Evolutionary conservation across 2,888 invertebrate species (phyloP).

Genomic region (Ophion costatus): DNA sequence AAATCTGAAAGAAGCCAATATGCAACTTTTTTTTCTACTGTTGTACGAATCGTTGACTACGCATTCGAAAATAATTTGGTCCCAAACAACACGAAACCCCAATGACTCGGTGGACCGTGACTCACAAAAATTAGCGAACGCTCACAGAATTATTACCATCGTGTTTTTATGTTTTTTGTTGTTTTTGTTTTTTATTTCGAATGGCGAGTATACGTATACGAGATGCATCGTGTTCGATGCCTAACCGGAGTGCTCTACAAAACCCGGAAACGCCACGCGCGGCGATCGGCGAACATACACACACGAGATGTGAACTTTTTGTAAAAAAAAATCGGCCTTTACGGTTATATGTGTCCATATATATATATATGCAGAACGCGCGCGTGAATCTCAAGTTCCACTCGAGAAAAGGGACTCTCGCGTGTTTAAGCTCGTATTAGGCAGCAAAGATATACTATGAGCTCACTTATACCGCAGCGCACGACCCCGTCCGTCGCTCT

Average conservation of each 20-base stretch:
- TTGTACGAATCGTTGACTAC: no score
- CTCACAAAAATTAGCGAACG: no score
- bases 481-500: constrained; percentile 39
- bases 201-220: not conserved
- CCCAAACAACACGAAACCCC: no score
- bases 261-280: constrained; percentile 29
- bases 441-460: constrained; percentile 26
- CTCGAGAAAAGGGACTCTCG: constrained; percentile 32
- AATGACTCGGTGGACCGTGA: no score
- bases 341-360: constrained; percentile 13
- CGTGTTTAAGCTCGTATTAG: constrained; percentile 37
- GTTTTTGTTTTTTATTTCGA: not conserved
- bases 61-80: no score
- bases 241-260: constrained; percentile 1
- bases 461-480: constrained; percentile 40
- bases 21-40: no score
- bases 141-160: no score
- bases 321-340: constrained; percentile 25
- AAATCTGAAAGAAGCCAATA: no score
- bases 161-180: no score
- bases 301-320: constrained; percentile 33
- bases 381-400: constrained; percentile 31
- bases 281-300: not conserved
- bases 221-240: not conserved
- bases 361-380: constrained; percentile 1